A percentile compares a stretch with the other conserved stretches of the same genome.
Conservation (phyloP, 2,888 invertebrate genomes). For the Peribatodes rhomboidaria region DNA sequence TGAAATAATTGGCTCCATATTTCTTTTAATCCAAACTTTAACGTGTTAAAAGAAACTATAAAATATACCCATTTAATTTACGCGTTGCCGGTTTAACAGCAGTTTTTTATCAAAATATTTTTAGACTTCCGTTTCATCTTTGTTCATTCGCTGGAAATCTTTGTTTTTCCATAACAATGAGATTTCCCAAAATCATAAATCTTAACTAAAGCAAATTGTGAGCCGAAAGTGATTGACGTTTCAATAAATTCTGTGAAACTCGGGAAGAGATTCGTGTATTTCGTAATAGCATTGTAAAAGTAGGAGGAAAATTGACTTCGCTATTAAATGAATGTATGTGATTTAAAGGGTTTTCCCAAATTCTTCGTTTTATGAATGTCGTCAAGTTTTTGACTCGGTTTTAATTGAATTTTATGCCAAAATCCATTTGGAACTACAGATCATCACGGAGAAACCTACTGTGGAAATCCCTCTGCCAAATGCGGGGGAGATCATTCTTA, state of each 20-base stretch:
- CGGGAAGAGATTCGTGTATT: conserved; percentile 24
- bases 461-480: background rate
- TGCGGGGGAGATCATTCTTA: background rate
- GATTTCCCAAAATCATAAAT: conserved; percentile 37
- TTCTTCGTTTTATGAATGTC: background rate
- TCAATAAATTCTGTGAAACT: conserved; percentile 28
- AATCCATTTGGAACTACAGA: background rate
- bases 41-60: background rate
- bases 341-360: background rate
- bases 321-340: background rate
- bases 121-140: conserved; percentile 31
- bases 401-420: background rate
- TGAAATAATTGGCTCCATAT: background rate
- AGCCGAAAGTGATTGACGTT: conserved; percentile 27
- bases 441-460: background rate
- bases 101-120: conserved; percentile 26
- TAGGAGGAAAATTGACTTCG: conserved; percentile 25
- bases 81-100: background rate
- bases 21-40: background rate
- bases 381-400: background rate
- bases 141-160: conserved; percentile 35
- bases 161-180: conserved; percentile 39
- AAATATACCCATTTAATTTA: background rate
- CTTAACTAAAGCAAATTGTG: conserved; percentile 25
- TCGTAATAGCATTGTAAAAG: conserved; percentile 28